Percentiles rank a stretch among this genome's conserved stretches.
Conservation (phyloP, 1,140 invertebrate species). For the Varroa destructor region DNA sequence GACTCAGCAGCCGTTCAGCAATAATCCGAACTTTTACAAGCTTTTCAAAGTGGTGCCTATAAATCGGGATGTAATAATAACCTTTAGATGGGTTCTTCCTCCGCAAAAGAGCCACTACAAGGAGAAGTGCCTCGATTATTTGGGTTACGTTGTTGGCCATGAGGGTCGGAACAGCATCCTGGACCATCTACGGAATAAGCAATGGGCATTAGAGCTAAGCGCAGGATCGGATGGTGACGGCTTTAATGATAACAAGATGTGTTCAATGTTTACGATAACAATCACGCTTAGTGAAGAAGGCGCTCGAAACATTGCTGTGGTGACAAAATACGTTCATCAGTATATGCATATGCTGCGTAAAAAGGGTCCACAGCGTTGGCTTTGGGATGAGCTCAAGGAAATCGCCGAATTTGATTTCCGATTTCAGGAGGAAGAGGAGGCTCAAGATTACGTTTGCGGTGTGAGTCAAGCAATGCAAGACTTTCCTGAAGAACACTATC, state of each 20-base stretch:
- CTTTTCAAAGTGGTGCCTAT: constrained; percentile 41
- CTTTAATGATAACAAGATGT: constrained; percentile 5
- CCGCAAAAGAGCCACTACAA: constrained; percentile 19
- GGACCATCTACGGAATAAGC: constrained; percentile 10
- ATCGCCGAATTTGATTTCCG: constrained; percentile 35
- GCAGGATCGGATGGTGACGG: constrained; percentile 7
- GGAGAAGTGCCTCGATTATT: constrained; percentile 8
- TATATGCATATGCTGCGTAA: constrained; percentile 42
- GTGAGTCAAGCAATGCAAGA: constrained; percentile 38
- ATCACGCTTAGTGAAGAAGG: constrained; percentile 40
- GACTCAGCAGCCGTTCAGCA: background rate
- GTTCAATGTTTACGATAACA: constrained; percentile 12
- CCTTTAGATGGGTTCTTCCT: constrained; percentile 42
- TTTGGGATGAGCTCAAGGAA: constrained; percentile 41
- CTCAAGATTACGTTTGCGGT: constrained; percentile 36
- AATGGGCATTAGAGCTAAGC: constrained; percentile 12
- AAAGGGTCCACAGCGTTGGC: constrained; percentile 41
- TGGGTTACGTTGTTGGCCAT: constrained; percentile 15
- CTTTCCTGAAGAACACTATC: background rate
- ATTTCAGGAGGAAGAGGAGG: constrained; percentile 41
- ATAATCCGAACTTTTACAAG: constrained; percentile 23
- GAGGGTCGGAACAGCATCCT: constrained; percentile 20
- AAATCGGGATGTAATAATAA: constrained; percentile 42
- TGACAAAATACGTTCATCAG: constrained; percentile 39
- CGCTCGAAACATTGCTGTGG: constrained; percentile 35